phyloP scores from a whole-genome alignment of 2,113 vertebrate species.

The Syrrhaptes paradoxus region DNA sequence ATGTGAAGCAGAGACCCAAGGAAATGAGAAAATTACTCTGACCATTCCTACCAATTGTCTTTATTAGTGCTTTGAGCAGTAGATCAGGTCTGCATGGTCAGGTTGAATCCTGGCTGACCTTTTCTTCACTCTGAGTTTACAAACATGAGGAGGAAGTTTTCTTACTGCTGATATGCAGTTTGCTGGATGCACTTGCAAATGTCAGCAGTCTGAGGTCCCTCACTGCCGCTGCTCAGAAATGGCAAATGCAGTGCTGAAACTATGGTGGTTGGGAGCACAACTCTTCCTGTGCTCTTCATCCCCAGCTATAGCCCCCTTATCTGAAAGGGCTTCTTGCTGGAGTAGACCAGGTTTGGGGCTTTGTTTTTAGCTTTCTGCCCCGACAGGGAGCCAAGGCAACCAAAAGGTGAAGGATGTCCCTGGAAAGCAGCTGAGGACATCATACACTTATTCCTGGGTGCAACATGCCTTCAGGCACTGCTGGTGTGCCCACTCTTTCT shows the following conservation, averaged over 20 bases:
- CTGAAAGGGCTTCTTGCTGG: neutral
- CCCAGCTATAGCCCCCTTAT: fast-evolving
- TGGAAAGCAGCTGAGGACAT: neutral
- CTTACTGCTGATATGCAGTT: constrained; percentile 4
- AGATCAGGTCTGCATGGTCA: neutral
- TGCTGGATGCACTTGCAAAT: neutral
- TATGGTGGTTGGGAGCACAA: fast-evolving
- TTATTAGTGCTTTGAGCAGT: neutral
- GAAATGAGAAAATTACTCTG: neutral
- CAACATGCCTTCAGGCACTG: neutral
- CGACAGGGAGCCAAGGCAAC: neutral
- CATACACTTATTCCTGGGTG: fast-evolving
- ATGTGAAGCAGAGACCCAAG: neutral
- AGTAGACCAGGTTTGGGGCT: neutral
- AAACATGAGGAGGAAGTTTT: constrained; percentile 19
- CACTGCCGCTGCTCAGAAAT: neutral
- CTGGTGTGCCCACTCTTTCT: neutral
- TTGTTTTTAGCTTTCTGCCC: neutral
- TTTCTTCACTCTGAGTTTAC: constrained; percentile 7
- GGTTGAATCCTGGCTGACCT: constrained; percentile 51
- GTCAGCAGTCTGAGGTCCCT: neutral
- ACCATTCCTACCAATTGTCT: neutral
- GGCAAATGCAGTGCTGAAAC: neutral
- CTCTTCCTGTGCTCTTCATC: neutral
- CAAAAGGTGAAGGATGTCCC: neutral